These are phyloP conservation scores for Meriones unguiculatus DNA, from an alignment of 2,113 vertebrate genomes.

Conservation along the genomic window DNA sequence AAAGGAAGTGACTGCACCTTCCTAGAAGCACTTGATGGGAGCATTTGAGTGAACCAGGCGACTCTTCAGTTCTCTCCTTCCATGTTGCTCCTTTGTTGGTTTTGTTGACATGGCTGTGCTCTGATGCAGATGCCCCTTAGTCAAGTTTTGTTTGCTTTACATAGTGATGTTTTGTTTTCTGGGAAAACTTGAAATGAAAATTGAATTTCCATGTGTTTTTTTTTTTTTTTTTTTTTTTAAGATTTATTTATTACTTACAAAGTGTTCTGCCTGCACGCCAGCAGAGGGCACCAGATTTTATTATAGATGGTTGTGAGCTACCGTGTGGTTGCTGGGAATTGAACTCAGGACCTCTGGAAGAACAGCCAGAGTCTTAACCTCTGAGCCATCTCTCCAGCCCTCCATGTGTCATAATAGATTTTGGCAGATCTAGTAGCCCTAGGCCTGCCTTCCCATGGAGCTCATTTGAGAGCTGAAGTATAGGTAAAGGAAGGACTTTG, in stretches of 20 bases:
- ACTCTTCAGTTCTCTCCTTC: too few species aligned
- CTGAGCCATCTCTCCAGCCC: too few species aligned
- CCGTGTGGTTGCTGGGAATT: too few species aligned
- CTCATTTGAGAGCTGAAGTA: not conserved
- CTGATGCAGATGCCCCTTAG: not conserved
- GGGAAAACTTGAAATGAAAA: not conserved
- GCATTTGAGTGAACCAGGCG: not conserved
- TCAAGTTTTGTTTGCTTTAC: not conserved
- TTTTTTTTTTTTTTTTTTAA: too few species aligned
- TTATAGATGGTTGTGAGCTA: too few species aligned
- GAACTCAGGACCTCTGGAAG: too few species aligned
- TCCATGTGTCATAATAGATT: not conserved
- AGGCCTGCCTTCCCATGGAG: not conserved
- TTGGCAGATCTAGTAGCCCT: not conserved
- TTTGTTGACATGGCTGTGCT: not conserved
- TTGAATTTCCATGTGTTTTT: not conserved
- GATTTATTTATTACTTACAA: too few species aligned
- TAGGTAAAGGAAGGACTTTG: not conserved
- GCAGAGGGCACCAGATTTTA: too few species aligned
- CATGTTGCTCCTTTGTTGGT: not conserved
- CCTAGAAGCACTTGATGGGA: too few species aligned
- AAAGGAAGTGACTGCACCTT: not conserved
- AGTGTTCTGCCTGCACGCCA: too few species aligned
- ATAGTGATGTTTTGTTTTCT: not conserved
- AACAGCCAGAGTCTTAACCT: too few species aligned